Evolutionary conservation across 2,888 invertebrate species (phyloP).

Genomic region (Apocheima hispidaria): DNA sequence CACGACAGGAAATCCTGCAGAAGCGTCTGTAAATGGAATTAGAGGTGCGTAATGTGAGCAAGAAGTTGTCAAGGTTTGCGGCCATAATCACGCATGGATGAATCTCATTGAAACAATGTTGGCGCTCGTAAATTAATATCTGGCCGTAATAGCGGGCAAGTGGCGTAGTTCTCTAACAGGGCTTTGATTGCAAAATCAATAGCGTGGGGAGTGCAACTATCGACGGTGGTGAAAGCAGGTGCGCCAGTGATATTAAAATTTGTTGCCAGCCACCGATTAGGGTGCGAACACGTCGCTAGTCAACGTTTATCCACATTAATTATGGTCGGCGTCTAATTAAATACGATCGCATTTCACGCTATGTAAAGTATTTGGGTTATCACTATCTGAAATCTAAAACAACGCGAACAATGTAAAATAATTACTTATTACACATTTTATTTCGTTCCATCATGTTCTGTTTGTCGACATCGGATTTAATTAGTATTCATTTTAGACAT

Average conservation of each 20-base stretch:
- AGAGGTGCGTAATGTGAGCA: slow-evolving; percentile 45
- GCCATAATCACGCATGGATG: slow-evolving; percentile 39
- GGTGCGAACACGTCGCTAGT: slow-evolving; percentile 64
- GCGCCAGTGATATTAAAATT: slow-evolving; percentile 74
- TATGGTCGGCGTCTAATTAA: slow-evolving; percentile 60
- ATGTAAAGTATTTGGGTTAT: slow-evolving; percentile 32
- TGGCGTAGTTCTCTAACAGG: slow-evolving; percentile 68
- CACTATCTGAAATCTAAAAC: slow-evolving; percentile 13
- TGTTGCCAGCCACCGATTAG: slow-evolving; percentile 57
- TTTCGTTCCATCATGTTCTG: slow-evolving; percentile 9
- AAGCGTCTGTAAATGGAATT: slow-evolving; percentile 43
- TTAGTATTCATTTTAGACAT: slow-evolving; percentile 31
- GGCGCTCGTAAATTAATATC: slow-evolving; percentile 64
- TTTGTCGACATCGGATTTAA: slow-evolving; percentile 12
- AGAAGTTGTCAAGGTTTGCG: slow-evolving; percentile 46
- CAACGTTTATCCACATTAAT: slow-evolving; percentile 64
- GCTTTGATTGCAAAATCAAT: slow-evolving; percentile 83
- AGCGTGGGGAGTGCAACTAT: slow-evolving; percentile 67
- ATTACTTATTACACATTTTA: slow-evolving; percentile 8
- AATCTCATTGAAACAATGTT: slow-evolving; percentile 46
- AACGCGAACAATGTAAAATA: slow-evolving; percentile 7
- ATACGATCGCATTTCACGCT: slow-evolving; percentile 45
- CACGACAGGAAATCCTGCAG: slow-evolving; percentile 51
- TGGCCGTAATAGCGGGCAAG: slow-evolving; percentile 60
- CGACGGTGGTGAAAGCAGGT: slow-evolving; percentile 67